Evolutionary conservation across 2,113 vertebrate genomes (phyloP), one percentile per base, ranked within the genome.

Genomic region (Astatotilapia flaviijosephi): DNA sequence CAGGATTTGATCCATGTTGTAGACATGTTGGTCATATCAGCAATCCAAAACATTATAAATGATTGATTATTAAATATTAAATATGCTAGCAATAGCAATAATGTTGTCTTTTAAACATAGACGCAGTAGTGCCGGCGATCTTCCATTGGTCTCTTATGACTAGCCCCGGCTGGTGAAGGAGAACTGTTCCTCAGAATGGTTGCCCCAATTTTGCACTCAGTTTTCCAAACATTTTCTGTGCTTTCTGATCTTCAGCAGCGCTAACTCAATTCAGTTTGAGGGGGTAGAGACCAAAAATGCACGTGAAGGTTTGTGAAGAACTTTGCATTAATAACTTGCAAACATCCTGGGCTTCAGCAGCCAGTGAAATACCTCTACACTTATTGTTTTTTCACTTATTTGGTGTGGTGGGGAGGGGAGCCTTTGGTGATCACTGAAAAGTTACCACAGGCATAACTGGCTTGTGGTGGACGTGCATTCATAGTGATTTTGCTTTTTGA

Each of bases 161-260:
- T 10, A 6, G 68, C 37, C 21, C 37, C 2, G 0, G 37, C 21
- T 26, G 37, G 8, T 45, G 68, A 73, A 45, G 37, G 65, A 73
- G 21, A 73, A 15, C 68, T 45, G 21, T 26, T 45, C 4, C 13
- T 45, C 14, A 45, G 21, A 15, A 45, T 73, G 37, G 0, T 14
- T 12, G 3, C 19, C 12, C 11, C 19, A 35, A 5, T 68, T 37
- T 21, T n/a, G 17, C 17, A 5, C 19, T 40, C 19, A 40, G 33
- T 65, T 11, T 65, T 65, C 17, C 17, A 12, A 58, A 79, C 4
- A 86, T 90, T 92, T 92, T 83, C 21, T 80, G 55, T 28, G 65
- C 49, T 6, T 7, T 82, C 85, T 89, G 80, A 37, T 84, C 47
- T 40, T 86, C 49, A 17, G 40, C 68, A n/a, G 75, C 83, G 3